These are phyloP conservation scores for Rhynchonycteris naso DNA, from an alignment of 2,797 vertebrate species.

Conservation along the genomic window DNA sequence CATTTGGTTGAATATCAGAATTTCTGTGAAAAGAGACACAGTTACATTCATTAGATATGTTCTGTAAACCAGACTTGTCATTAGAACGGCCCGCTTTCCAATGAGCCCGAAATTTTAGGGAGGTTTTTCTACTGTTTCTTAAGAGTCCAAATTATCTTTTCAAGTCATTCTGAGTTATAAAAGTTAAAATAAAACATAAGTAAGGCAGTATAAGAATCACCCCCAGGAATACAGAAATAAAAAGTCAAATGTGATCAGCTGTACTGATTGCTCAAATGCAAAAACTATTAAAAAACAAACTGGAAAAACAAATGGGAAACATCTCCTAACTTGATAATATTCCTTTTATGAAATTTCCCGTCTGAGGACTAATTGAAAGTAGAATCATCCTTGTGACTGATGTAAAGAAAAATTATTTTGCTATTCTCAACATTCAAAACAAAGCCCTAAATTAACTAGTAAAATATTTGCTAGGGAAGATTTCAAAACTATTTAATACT, in stretches of 20 bases:
- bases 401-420: slow-evolving; percentile 17
- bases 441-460: neutral
- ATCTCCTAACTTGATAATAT: neutral
- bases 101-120: neutral
- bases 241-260: neutral
- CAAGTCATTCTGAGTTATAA: neutral
- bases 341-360: neutral
- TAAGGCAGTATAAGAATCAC: neutral
- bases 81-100: neutral
- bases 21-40: neutral
- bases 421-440: slow-evolving; percentile 10
- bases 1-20: neutral
- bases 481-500: neutral
- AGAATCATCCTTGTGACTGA: neutral
- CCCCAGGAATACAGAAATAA: slow-evolving; percentile 10
- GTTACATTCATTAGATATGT: neutral
- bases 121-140: neutral
- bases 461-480: neutral
- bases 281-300: slow-evolving; percentile 10
- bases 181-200: slow-evolving; percentile 52
- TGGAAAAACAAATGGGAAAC: neutral
- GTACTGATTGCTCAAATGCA: neutral
- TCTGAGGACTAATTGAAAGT: neutral
- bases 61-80: neutral
- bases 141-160: neutral